phyloP scores from a whole-genome alignment of 2,113 vertebrate genomes.

The Saguinus imperator region DNA sequence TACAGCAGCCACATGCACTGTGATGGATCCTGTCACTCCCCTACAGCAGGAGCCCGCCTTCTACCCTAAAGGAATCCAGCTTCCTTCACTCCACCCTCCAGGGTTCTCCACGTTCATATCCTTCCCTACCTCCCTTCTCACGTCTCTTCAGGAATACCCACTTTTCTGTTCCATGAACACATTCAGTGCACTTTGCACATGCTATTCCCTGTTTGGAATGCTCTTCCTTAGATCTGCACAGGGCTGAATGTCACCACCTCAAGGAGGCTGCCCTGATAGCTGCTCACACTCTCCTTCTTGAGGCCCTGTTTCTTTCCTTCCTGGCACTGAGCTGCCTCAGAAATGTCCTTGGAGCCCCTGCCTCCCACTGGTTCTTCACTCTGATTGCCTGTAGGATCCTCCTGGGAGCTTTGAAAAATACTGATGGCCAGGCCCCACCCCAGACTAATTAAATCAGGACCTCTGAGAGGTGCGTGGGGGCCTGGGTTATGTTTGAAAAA shows the following conservation, averaged over 20 bases:
- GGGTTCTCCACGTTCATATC: too few species aligned
- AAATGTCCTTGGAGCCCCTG: not conserved
- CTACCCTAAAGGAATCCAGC: not conserved
- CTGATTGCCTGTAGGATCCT: not conserved
- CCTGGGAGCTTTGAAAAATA: not conserved
- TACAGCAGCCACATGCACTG: accelerated
- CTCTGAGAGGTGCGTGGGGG: not conserved
- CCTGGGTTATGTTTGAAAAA: not conserved
- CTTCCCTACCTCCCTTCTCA: too few species aligned
- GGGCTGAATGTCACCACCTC: not conserved
- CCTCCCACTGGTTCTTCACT: not conserved
- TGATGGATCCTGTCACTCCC: accelerated
- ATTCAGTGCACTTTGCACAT: not conserved
- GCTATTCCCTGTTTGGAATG: not conserved
- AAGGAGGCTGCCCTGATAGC: not conserved
- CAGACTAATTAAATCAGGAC: not conserved
- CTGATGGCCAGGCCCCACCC: not conserved
- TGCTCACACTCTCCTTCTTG: not conserved
- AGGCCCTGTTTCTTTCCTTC: not conserved
- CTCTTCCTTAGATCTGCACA: not conserved
- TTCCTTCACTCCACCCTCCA: not conserved
- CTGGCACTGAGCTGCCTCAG: accelerated
- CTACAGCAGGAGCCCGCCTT: too few species aligned
- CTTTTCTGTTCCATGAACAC: not conserved
- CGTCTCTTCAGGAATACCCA: not conserved